Conservation (phyloP, 2,113 vertebrate species). For the Morone chrysops region DNA sequence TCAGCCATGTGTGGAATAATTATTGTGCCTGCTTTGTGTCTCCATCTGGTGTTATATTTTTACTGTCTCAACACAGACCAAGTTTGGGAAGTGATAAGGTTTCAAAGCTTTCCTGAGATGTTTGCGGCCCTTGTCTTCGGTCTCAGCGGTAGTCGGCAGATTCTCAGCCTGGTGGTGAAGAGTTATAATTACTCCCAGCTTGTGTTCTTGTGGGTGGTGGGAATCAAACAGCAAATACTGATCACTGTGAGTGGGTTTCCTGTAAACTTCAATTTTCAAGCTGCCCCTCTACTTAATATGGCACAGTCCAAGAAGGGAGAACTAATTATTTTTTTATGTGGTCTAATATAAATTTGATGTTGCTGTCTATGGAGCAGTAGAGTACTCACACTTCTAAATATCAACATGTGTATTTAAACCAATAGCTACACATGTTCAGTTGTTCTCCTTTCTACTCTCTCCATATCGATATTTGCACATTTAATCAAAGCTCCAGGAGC, state of each 20-base stretch:
- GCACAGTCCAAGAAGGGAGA: not conserved
- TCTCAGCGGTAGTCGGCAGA: slow-evolving; percentile 45
- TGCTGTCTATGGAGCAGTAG: not conserved
- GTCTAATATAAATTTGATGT: not conserved
- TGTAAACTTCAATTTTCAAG: slow-evolving; percentile 41
- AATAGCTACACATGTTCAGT: not conserved
- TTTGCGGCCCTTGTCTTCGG: slow-evolving; percentile 31
- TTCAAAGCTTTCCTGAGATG: slow-evolving; percentile 43
- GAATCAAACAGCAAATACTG: slow-evolving; percentile 61
- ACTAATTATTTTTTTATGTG: not conserved
- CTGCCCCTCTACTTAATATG: not conserved
- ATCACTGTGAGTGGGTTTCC: slow-evolving; percentile 56
- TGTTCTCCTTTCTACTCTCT: not conserved
- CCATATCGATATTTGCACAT: not conserved
- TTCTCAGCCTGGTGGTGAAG: slow-evolving; percentile 55
- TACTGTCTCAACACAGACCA: not conserved
- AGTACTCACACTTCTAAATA: not conserved
- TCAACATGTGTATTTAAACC: not conserved
- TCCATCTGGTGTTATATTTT: slow-evolving; percentile 8
- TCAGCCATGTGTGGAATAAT: slow-evolving; percentile 1
- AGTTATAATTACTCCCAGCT: slow-evolving; percentile 73
- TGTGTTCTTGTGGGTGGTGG: slow-evolving; percentile 64
- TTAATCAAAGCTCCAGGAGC: not conserved
- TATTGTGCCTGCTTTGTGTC: not conserved
- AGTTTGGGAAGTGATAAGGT: slow-evolving; percentile 18